A percentile compares a stretch with the other conserved stretches of the same genome.
Conservation (phyloP, 2,888 invertebrate genomes). For the Lithophane semibrunnea region DNA sequence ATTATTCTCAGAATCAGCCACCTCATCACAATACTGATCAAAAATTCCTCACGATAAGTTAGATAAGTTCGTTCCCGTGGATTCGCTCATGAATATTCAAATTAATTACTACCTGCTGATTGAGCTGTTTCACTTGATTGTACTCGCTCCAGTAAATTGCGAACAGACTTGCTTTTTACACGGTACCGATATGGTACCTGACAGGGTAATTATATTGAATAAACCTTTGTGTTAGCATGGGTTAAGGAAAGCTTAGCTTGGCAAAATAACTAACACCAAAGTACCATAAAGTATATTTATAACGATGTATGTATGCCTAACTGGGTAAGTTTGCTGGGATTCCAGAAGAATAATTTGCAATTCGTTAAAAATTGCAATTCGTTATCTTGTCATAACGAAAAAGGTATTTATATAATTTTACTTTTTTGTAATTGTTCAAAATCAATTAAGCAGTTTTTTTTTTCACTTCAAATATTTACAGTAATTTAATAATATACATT, state of each 20-base stretch:
- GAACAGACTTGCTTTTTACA: constrained; percentile 19
- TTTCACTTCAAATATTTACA: too few species aligned
- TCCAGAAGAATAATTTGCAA: too few species aligned
- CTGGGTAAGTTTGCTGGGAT: too few species aligned
- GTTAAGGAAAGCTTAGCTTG: not conserved
- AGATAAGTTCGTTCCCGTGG: constrained; percentile 11
- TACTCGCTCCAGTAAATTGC: constrained; percentile 35
- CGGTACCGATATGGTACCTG: constrained; percentile 27
- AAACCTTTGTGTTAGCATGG: constrained; percentile 20
- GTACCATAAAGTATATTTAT: too few species aligned
- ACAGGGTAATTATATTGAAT: constrained; percentile 39
- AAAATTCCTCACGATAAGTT: constrained; percentile 11
- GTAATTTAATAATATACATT: too few species aligned
- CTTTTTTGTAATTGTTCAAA: too few species aligned
- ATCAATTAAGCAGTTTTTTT: too few species aligned
- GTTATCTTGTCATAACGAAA: too few species aligned
- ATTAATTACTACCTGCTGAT: constrained; percentile 58
- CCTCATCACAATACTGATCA: constrained; percentile 10
- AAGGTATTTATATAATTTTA: too few species aligned
- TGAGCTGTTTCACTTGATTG: constrained; percentile 48
- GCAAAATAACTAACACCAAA: not conserved
- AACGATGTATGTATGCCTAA: too few species aligned
- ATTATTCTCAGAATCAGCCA: not conserved
- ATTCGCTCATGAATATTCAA: constrained; percentile 56
- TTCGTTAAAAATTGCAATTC: not conserved